phyloP scores from a whole-genome alignment of 2,113 vertebrate genomes.

The Peromyscus maniculatus region DNA sequence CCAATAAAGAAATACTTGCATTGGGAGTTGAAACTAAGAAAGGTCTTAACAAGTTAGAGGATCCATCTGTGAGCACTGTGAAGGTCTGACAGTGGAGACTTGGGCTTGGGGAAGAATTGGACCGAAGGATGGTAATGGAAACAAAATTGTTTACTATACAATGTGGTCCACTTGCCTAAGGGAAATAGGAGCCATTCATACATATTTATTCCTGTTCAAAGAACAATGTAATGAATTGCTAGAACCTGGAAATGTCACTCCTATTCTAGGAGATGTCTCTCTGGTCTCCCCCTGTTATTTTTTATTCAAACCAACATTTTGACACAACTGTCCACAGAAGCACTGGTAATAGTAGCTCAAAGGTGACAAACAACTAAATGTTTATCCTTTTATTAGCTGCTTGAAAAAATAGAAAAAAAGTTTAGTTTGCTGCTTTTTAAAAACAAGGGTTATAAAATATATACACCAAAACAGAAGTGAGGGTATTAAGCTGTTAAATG shows the following conservation, averaged over 20 bases:
- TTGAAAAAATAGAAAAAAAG: background rate
- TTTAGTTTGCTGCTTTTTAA: background rate
- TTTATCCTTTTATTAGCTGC: background rate
- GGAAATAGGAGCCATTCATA: background rate
- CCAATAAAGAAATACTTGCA: background rate
- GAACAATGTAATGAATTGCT: background rate
- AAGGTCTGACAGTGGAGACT: background rate
- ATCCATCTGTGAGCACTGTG: background rate
- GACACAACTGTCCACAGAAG: background rate
- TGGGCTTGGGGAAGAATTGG: background rate
- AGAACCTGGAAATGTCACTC: background rate
- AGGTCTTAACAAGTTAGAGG: background rate
- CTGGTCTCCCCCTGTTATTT: background rate
- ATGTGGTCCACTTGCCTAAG: background rate
- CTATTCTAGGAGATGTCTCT: background rate
- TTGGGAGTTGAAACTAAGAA: background rate
- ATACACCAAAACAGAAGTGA: constrained; percentile 36
- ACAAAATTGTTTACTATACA: background rate
- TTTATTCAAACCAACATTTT: background rate
- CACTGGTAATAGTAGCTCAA: constrained; percentile 23
- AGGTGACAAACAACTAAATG: constrained; percentile 32
- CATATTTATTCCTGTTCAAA: background rate
- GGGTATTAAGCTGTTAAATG: constrained; percentile 5
- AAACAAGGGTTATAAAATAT: background rate
- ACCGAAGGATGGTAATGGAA: background rate